These are phyloP conservation scores for Sardinella longiceps DNA, from an alignment of 2,797 vertebrate species.

Conservation along the genomic window DNA sequence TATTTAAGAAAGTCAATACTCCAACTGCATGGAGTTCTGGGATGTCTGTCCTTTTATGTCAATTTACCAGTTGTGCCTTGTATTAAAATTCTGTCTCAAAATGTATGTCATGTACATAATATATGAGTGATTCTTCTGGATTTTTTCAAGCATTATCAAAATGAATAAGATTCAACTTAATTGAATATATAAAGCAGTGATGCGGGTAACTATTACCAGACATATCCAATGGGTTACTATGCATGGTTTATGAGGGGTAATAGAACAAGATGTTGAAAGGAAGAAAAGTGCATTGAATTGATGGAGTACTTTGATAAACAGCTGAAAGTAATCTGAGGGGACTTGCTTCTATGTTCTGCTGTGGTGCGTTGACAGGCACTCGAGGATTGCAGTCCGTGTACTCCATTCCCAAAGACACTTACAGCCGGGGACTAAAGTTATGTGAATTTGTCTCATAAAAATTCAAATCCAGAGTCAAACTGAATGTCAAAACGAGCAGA, in stretches of 20 bases:
- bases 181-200: slow-evolving; percentile 10
- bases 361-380: slow-evolving; percentile 19
- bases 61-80: neutral
- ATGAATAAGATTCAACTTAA: neutral
- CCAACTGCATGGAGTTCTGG: slow-evolving; percentile 8
- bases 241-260: slow-evolving; percentile 25
- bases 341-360: slow-evolving; percentile 23
- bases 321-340: slow-evolving; percentile 21
- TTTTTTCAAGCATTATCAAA: neutral
- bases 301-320: slow-evolving; percentile 25
- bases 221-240: neutral
- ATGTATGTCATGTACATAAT: neutral
- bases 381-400: slow-evolving; percentile 19
- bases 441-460: slow-evolving; percentile 38
- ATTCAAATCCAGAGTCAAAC: slow-evolving; percentile 26
- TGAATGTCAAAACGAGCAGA: neutral
- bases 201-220: slow-evolving; percentile 31
- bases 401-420: slow-evolving; percentile 33
- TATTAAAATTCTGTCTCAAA: neutral
- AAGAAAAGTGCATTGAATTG: slow-evolving; percentile 32
- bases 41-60: neutral
- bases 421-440: slow-evolving; percentile 20
- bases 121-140: neutral
- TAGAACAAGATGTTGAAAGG: slow-evolving; percentile 35
- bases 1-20: neutral